phyloP scores from a whole-genome alignment of 2,797 vertebrate species.

The Falco cherrug region DNA sequence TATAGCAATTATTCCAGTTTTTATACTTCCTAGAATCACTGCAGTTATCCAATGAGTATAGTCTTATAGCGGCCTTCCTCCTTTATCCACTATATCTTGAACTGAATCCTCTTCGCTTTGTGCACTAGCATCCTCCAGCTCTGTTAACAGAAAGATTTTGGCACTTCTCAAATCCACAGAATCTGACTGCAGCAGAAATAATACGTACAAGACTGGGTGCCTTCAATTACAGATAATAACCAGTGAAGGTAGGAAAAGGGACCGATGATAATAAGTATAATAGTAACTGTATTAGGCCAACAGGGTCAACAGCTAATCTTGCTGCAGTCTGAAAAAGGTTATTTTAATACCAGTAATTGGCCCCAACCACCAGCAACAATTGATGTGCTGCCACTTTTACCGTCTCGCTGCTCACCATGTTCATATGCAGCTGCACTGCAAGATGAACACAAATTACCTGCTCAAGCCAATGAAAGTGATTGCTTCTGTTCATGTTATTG shows the following conservation, averaged over 20 bases:
- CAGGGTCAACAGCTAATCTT: slow-evolving; percentile 15
- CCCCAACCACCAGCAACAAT: background rate
- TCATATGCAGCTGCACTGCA: background rate
- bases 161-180: background rate
- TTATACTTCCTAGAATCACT: background rate
- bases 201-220: background rate
- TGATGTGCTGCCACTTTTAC: background rate
- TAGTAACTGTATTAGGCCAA: background rate
- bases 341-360: slow-evolving; percentile 58
- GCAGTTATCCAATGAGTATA: background rate
- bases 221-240: background rate
- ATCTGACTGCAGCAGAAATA: background rate
- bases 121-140: background rate
- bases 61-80: background rate
- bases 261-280: background rate
- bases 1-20: background rate
- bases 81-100: background rate
- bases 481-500: slow-evolving; percentile 19
- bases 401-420: background rate
- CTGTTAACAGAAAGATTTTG: background rate
- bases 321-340: slow-evolving; percentile 26
- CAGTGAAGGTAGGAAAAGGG: background rate
- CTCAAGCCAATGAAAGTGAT: slow-evolving; percentile 19
- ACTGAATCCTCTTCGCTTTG: background rate
- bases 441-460: slow-evolving; percentile 13